Conservation (phyloP, 1,140 invertebrate species). For the Notospermus geniculatus region DNA sequence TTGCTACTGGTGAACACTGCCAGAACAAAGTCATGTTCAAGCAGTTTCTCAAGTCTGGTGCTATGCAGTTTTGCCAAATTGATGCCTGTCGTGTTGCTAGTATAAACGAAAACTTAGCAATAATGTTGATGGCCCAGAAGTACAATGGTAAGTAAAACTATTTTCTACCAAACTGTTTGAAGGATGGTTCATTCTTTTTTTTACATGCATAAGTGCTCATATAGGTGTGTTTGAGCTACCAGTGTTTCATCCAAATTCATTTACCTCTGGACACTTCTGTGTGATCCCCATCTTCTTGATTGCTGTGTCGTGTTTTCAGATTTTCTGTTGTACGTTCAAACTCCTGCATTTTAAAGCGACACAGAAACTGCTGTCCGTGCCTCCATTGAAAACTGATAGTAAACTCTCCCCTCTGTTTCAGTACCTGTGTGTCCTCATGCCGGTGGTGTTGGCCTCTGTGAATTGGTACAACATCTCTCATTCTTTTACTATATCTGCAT, state of each 20-base stretch:
- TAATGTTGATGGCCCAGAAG: slow-evolving; percentile 82
- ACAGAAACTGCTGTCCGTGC: no score
- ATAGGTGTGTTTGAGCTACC: no score
- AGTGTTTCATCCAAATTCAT: no score
- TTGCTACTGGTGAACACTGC: slow-evolving; percentile 90
- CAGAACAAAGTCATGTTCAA: slow-evolving; percentile 90
- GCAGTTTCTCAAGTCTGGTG: slow-evolving; percentile 77
- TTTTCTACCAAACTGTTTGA: no score
- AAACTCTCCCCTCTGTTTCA: slow-evolving; percentile 51
- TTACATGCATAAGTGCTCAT: no score
- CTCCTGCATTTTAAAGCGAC: no score
- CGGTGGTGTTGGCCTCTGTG: slow-evolving; percentile 87
- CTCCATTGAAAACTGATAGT: background rate
- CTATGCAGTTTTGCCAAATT: slow-evolving; percentile 85
- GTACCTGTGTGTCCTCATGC: slow-evolving; percentile 91
- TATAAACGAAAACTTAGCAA: slow-evolving; percentile 81
- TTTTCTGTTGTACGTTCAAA: no score
- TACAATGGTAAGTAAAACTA: slow-evolving; percentile 54
- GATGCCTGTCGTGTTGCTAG: slow-evolving; percentile 84
- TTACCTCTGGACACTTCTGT: no score
- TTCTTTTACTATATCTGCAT: slow-evolving; percentile 81
- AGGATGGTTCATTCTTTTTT: no score
- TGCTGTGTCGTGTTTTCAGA: no score
- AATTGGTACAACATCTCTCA: slow-evolving; percentile 89
- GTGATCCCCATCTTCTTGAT: no score